Base-by-base conservation (phyloP, 2,113 vertebrate genomes). In the Nicator chloris region DNA sequence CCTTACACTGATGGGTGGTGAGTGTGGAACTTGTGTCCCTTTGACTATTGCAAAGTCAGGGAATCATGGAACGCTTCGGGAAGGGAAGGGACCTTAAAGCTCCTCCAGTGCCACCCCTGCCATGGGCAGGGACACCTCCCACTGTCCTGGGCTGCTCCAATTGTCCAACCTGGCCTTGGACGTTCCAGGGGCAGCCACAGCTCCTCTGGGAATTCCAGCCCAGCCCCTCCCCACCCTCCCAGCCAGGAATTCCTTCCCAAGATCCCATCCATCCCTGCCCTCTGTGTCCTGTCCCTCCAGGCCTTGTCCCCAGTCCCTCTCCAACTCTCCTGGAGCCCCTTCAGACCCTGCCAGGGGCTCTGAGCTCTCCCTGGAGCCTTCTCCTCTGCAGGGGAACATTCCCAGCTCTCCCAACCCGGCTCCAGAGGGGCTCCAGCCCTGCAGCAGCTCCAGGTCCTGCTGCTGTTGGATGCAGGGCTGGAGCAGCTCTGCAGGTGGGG, bases 1-100 rank as follows among this genome's bases (percentile, higher is more conserved):
- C 2, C 2, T 20, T 2, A 6, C 11, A 0, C 26, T 7, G 1
- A 13, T 0, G 50, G 59, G 40, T 10, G 40, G 15, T 3, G 69
- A 56, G 70, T 1, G 40, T n/a, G 70, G 60, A 30, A 35, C 8
- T 49, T 2, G 3, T 23, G 69, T 65, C n/a, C 50, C 42, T 56
- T 9, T n/a, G 40, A 15, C n/a, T 13, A 3, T 2, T 5, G n/a
- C 5, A 12, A 45, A 15, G 10, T 53, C n/a, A 15, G 13, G 59
- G 59, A 84, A 73, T 47, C 69, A 1, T 47, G 82, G 82, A 84
- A 56, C n/a, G 57, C 2, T 39, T 8, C 45, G 7, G 57, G 11
- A 26, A 26, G 11, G 68, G 66, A 51, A 31, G 13, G 5, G 47
- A 53, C 11, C 33, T 63, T 1, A 26, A 14, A 4, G 8, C 1